A percentile compares a stretch with the other conserved stretches of the same genome.
phyloP scores from a whole-genome alignment of 2,888 invertebrate genomes.

The Xestia sexstrigata region DNA sequence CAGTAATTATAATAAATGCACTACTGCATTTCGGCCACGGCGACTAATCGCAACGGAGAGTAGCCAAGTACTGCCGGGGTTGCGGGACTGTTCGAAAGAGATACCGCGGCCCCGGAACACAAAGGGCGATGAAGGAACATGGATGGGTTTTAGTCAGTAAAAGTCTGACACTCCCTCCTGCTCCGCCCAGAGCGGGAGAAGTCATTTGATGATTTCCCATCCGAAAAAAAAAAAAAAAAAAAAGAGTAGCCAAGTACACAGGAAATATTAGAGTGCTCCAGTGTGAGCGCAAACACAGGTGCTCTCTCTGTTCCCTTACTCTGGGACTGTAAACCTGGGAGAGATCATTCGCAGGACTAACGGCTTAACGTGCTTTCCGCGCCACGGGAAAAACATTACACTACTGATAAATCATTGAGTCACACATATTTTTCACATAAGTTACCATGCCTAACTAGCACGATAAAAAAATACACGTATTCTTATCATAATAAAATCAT shows the following conservation, averaged over 20 bases:
- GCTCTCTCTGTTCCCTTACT: neutral
- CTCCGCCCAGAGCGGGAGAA: too few species aligned
- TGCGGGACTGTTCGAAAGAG: too few species aligned
- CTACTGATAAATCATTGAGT: neutral
- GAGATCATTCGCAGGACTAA: neutral
- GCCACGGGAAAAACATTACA: neutral
- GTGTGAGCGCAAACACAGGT: neutral
- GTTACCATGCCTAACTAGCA: neutral
- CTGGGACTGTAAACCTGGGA: neutral
- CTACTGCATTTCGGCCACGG: too few species aligned
- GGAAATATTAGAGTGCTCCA: neutral
- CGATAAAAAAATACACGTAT: neutral
- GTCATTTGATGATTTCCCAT: too few species aligned
- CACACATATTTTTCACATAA: neutral
- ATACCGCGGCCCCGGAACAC: too few species aligned
- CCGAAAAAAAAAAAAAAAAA: too few species aligned
- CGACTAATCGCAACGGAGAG: too few species aligned
- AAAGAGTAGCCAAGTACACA: neutral
- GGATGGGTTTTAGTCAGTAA: too few species aligned
- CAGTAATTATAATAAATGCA: neutral
- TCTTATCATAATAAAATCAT: constrained; percentile 9
- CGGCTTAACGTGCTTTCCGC: neutral
- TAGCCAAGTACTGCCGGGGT: too few species aligned
- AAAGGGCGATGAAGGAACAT: too few species aligned
- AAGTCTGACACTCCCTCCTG: too few species aligned